Conservation (phyloP, 1,140 invertebrate genomes). For the Achroia grisella region DNA sequence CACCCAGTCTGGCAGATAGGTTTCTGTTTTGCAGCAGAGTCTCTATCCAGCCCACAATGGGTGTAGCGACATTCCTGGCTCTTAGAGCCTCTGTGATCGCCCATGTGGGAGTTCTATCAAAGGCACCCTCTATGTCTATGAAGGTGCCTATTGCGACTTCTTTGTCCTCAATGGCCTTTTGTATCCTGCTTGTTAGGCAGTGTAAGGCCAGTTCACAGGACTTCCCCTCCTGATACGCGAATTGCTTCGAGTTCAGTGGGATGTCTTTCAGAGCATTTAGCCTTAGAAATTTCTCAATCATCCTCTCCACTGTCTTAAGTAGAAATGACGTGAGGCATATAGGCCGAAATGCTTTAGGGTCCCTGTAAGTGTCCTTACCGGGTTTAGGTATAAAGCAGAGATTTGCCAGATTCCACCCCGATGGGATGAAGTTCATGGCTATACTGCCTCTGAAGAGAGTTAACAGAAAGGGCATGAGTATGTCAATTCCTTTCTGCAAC, state of each 20-base stretch:
- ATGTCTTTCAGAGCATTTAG: background rate
- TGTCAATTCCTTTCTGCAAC: background rate
- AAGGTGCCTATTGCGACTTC: slow-evolving; percentile 7
- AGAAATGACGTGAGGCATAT: slow-evolving; percentile 7
- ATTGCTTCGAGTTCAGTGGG: background rate
- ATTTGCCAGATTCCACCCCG: slow-evolving; percentile 7
- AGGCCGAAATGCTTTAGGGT: slow-evolving; percentile 6
- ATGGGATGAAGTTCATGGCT: slow-evolving; percentile 4
- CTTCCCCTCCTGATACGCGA: slow-evolving; percentile 1
- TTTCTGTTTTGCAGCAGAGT: background rate
- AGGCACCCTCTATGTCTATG: slow-evolving; percentile 12
- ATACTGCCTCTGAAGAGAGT: background rate
- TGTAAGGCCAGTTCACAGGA: slow-evolving; percentile 10
- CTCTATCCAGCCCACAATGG: background rate
- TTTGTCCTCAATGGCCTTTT: background rate
- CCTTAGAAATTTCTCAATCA: background rate
- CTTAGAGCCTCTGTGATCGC: background rate
- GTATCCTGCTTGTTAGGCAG: slow-evolving; percentile 2
- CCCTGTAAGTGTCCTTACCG: slow-evolving; percentile 10
- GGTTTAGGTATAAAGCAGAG: slow-evolving; percentile 10
- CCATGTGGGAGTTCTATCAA: slow-evolving; percentile 9
- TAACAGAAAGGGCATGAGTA: background rate
- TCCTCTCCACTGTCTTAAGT: background rate
- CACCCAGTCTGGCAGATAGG: background rate
- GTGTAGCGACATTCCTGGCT: background rate